Conservation (phyloP, 2,797 vertebrate genomes). For the Chiloscyllium punctatum region DNA sequence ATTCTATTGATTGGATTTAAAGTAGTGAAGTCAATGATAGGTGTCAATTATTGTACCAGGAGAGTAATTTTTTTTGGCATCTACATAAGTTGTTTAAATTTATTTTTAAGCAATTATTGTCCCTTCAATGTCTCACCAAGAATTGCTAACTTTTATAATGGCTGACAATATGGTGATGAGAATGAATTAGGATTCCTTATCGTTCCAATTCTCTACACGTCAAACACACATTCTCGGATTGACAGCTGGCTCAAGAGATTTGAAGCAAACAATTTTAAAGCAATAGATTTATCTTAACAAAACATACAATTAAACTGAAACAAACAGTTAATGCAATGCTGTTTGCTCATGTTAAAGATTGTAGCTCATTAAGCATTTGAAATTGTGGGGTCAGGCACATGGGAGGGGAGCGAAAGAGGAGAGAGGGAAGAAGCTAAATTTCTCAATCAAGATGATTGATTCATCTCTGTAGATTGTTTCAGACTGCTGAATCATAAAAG, state of each 20-base stretch:
- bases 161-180: not conserved
- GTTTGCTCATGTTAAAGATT: not conserved
- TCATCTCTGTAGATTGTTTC: not conserved
- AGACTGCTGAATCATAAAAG: not conserved
- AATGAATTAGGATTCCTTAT: not conserved
- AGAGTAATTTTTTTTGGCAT: too few relatives aligned
- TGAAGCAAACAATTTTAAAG: not conserved
- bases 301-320: not conserved
- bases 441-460: not conserved
- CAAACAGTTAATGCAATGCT: not conserved
- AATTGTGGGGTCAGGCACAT: not conserved
- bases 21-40: not conserved
- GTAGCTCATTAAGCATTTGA: not conserved
- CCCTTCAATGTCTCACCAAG: not conserved
- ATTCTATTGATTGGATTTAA: constrained; percentile 24
- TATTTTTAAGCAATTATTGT: not conserved
- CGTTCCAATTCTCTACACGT: not conserved
- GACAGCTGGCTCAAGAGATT: not conserved
- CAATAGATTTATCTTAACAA: not conserved
- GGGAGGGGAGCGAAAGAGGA: not conserved
- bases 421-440: not conserved
- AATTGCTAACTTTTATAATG: not conserved
- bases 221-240: not conserved
- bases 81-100: not conserved
- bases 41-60: not conserved